Base-by-base conservation (phyloP, 2,113 vertebrate species). In the Nannobrachium achirus region DNA sequence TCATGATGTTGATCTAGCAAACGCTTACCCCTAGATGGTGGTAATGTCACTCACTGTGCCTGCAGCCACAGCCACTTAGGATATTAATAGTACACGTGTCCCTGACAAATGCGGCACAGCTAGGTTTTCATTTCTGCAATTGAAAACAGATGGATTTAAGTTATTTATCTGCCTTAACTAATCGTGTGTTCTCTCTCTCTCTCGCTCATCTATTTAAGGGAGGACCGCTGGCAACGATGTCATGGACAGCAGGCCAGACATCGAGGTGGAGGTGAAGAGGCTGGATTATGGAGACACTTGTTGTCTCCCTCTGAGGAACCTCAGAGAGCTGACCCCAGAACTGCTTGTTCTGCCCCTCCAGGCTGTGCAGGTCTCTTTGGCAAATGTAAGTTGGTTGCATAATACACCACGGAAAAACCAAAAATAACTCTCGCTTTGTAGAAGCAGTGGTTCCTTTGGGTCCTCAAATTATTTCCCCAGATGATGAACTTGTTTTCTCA, bases 261-360 rank as follows among this genome's bases (percentile, higher is more conserved):
- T 93, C 66, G 71, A 79, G 16, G 79, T 93, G 72, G 89, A 92
- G 69, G 86, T 92, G 67, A 80, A 66, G 73, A 84, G 84, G 69
- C 71, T 93, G 75, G 92, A 93, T 65, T 72, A 89, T 7, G 92
- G 92, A 7, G 91, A 91, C 76, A 66, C 63, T 3, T 69, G 53
- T 19, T 78, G 85, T 41, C 53, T 92, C 16, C 84, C 88, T 6
- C 82, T 93, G 57, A 45, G 10, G n/a, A 71, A 89, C 51, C 56
- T 91, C 6, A 87, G 80, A 67, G 79, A 85, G 19, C 55, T 93
- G 62, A 76, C 71, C 56, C 48, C 74, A 45, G 79, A 86, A 71
- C 42, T 88, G 60, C 63, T 81, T 0, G 10, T 3, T 5, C 56
- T 89, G 6, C 91, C 92, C 1, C 78, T 84, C 20, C 91, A 93